These are phyloP conservation scores for Camponotus pennsylvanicus DNA, from an alignment of 1,140 invertebrate genomes.

Conservation along the genomic window DNA sequence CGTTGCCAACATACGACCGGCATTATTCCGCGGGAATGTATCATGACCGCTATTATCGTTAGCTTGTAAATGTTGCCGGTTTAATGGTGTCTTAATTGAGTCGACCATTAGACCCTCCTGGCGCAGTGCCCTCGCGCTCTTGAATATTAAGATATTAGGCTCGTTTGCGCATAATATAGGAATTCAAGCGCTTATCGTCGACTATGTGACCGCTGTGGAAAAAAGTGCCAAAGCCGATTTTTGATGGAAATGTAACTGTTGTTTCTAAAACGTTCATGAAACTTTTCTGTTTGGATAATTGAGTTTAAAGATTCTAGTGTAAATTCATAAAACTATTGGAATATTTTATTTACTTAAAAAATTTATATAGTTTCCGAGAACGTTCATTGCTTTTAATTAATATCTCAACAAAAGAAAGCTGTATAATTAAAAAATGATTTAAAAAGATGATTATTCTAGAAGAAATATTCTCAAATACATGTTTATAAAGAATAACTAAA, in stretches of 20 bases:
- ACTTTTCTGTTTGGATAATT: background rate
- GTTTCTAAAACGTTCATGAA: background rate
- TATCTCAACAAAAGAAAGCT: background rate
- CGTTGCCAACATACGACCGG: conserved; percentile 26
- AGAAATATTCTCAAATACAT: background rate
- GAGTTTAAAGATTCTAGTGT: background rate
- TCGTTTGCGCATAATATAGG: conserved; percentile 71
- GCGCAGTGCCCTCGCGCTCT: conserved; percentile 49
- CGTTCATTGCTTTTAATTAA: background rate
- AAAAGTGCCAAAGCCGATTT: background rate
- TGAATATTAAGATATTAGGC: conserved; percentile 76
- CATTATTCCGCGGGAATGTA: conserved; percentile 75
- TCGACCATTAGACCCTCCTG: conserved; percentile 79
- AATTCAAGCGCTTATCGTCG: conserved; percentile 64
- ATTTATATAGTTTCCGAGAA: background rate
- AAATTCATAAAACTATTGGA: background rate
- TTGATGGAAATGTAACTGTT: background rate
- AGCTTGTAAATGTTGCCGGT: conserved; percentile 80
- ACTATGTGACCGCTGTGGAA: background rate
- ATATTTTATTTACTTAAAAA: background rate
- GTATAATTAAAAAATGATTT: background rate
- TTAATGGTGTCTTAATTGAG: conserved; percentile 82
- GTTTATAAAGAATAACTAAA: background rate
- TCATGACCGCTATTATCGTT: conserved; percentile 81
- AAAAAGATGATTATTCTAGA: background rate